phyloP scores from a whole-genome alignment of 2,888 invertebrate species.

The Epirrita christyi region DNA sequence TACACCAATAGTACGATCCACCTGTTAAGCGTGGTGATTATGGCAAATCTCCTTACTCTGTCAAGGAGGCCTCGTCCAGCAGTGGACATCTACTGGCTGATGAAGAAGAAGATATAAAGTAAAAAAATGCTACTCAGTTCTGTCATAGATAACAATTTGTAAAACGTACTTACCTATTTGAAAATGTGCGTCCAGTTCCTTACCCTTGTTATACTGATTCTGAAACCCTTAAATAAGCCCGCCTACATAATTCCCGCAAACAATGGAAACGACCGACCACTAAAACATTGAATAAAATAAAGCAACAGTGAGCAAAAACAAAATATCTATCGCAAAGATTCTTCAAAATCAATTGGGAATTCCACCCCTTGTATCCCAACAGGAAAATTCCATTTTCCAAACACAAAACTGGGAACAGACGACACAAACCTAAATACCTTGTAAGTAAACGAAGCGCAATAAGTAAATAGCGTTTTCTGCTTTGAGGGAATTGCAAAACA shows the following conservation, averaged over 20 bases:
- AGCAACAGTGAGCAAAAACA: slow-evolving; percentile 59
- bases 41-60: no score
- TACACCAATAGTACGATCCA: no score
- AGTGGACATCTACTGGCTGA: no score
- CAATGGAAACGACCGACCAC: slow-evolving; percentile 23
- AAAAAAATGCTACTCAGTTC: no score
- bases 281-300: slow-evolving; percentile 40
- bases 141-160: background rate
- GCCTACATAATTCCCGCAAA: slow-evolving; percentile 16
- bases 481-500: slow-evolving; percentile 73
- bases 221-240: slow-evolving; percentile 1
- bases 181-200: background rate
- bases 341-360: slow-evolving; percentile 76
- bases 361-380: slow-evolving; percentile 68
- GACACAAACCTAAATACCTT: slow-evolving; percentile 80
- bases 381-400: slow-evolving; percentile 82
- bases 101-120: no score
- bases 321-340: slow-evolving; percentile 64
- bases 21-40: no score
- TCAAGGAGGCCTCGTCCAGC: no score
- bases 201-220: slow-evolving; percentile 2
- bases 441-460: slow-evolving; percentile 82
- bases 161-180: background rate
- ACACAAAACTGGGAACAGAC: slow-evolving; percentile 74
- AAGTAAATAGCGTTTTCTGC: slow-evolving; percentile 77